Conservation (phyloP, 2,113 vertebrate genomes). For the Lagopus muta region DNA sequence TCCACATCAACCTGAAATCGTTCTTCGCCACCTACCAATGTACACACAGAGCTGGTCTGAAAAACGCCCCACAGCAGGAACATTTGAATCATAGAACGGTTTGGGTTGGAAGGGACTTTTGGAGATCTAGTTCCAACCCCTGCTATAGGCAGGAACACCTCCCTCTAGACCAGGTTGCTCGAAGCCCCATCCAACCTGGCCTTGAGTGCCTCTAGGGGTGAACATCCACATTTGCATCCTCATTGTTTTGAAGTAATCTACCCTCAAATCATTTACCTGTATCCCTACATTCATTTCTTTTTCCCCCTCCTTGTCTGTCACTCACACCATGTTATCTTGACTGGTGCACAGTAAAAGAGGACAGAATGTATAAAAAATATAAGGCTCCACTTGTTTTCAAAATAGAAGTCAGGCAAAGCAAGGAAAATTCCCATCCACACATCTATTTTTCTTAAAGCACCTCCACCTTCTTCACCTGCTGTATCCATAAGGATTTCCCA, state of each 20-base stretch:
- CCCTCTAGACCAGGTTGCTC: no score
- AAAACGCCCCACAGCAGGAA: neutral
- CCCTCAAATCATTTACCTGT: neutral
- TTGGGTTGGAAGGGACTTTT: no score
- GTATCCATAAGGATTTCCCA: neutral
- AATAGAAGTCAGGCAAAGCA: neutral
- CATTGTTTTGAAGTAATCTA: neutral
- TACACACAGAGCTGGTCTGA: neutral
- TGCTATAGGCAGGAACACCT: no score
- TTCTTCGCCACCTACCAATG: conserved; percentile 80
- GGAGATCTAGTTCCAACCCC: no score
- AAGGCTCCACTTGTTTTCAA: neutral
- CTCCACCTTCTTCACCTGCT: neutral
- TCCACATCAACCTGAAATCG: conserved; percentile 83
- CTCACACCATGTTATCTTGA: neutral
- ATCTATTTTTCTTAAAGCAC: neutral
- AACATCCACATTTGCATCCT: neutral
- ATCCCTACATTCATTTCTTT: neutral
- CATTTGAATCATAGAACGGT: neutral
- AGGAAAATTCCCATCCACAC: neutral
- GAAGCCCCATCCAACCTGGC: no score
- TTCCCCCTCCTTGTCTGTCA: neutral
- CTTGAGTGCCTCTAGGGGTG: no score
- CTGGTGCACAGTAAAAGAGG: neutral
- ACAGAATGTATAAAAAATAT: accelerated